Base-by-base conservation (phyloP, 2,113 vertebrate species). In the Catagonus wagneri region DNA sequence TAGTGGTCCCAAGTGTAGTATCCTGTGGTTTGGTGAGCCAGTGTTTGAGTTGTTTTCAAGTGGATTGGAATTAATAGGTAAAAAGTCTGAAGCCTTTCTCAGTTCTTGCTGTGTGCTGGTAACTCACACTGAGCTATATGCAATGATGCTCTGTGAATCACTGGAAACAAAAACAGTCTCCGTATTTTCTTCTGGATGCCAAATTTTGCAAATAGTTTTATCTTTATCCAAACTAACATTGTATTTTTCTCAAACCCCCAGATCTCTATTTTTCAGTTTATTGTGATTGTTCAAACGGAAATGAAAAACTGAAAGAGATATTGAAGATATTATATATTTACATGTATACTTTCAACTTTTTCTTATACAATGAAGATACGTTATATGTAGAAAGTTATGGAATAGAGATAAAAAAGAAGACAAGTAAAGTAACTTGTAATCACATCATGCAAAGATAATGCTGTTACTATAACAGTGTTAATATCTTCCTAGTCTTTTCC, bases 141-240 rank as follows among this genome's bases (percentile, higher is more conserved):
- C 44, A 44, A 8, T 44, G 44, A 44, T 68, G 76, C 14, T 27
- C n/a, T 93, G 7, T 17, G 19, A 3, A 12, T 68, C 32, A 8
- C 1, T 65, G 32, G 50, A 25, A 60, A 78, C 75, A 92, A 91
- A 95, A 79, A 54, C 39, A 79, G 6, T 27, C 36, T 65, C 27
- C 17, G 4, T 34, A 60, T 39, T 65, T 87, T 29, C n/a, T 52
- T 95, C 39, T 54, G n/a, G 39, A 68, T 81, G 52, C 78, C 27
- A 72, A 29, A 58, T 66, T 83, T 54, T 65, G 6, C 58, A 94
- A 89, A 68, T 9, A 52, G 63, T 71, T 72, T 60, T 12, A 87
- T 83, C 89, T 96, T 89, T 90, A 50, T 34, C 66, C 27, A 6
- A 90, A 96, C 69, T 83, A 23, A 79, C 60, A 69, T 15, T 84